Base-by-base conservation (phyloP, 2,797 vertebrate genomes). In the Rhinatrema bivittatum region DNA sequence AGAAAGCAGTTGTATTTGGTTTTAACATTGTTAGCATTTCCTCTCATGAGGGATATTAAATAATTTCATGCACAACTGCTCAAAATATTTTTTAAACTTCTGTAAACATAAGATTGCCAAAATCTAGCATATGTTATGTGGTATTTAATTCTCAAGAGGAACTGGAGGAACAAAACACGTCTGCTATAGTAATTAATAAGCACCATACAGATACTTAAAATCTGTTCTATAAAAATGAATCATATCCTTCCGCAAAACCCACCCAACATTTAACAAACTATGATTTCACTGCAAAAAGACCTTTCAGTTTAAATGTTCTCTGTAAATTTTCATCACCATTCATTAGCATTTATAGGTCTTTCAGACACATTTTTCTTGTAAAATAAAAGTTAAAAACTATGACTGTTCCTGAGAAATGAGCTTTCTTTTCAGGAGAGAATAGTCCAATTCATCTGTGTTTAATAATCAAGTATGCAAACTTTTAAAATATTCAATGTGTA, bases 21-120 rank as follows among this genome's bases (percentile, higher is more conserved):
- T 53, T 52, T 54, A 69, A 75, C 62, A 71, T 72, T 74, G 65
- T 73, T 69, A 71, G 61, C 52, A 56, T 69, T 79, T 85, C 80
- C 74, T 84, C 75, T 81, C 79, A 46, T 57, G 77, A 78, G 74
- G 50, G 59, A 74, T 58, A 76, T 82, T 68, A 78, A 78, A 79
- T 71, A 67, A 76, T 81, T 81, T 81, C 71, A 81, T 73, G 72
- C 57, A 62, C 65, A 80, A 74, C 67, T 70, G 66, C 76, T 78
- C 70, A 54, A 78, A 77, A 71, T 72, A 77, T 76, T 75, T 74
- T 66, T 73, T 56, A 77, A 78, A 81, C 53, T 73, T 73, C 65
- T 65, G 72, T 68, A 77, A 76, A 80, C 67, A 70, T 51, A 67
- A 65, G 62, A 73, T 67, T 74, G 70, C 68, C 72, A 75, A 74